A percentile compares a stretch with the other conserved stretches of the same genome.
Evolutionary conservation across 2,888 invertebrate species (phyloP).

Genomic region (Aleiodes alternator): DNA sequence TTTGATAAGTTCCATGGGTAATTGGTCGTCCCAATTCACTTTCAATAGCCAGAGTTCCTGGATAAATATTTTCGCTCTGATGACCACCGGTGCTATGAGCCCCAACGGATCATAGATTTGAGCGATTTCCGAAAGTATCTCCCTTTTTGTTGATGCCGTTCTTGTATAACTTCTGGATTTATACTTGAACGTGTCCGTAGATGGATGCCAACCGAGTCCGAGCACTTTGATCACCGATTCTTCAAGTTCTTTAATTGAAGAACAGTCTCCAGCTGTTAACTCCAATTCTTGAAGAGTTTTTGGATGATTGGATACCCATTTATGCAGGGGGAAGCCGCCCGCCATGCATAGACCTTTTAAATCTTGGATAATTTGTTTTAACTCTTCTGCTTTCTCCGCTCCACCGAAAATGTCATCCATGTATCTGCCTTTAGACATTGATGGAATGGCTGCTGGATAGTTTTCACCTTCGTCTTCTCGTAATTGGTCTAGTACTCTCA

Average conservation of each 20-base stretch:
- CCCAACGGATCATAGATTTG: slow-evolving; percentile 48
- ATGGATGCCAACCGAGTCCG: slow-evolving; percentile 48
- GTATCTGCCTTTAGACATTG: slow-evolving; percentile 40
- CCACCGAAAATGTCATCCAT: slow-evolving; percentile 54
- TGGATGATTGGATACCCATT: slow-evolving; percentile 39
- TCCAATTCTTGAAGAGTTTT: background rate
- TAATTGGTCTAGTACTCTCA: background rate
- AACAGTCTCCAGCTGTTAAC: background rate
- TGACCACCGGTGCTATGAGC: slow-evolving; percentile 36
- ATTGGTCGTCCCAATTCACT: slow-evolving; percentile 42
- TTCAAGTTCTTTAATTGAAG: background rate
- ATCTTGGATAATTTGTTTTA: background rate
- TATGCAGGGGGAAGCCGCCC: slow-evolving; percentile 50
- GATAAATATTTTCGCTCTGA: slow-evolving; percentile 46
- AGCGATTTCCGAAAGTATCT: slow-evolving; percentile 41
- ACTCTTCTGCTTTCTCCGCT: background rate
- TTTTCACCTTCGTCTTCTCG: background rate
- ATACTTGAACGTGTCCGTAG: slow-evolving; percentile 40
- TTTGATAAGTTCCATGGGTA: background rate
- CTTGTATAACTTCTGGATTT: background rate
- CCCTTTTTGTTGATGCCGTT: slow-evolving; percentile 35
- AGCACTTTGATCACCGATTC: slow-evolving; percentile 42
- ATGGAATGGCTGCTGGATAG: slow-evolving; percentile 15
- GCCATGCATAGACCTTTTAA: slow-evolving; percentile 43
- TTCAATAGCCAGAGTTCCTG: slow-evolving; percentile 46